Percentiles rank a stretch among this genome's conserved stretches.
Evolutionary conservation across 2,888 invertebrate species (phyloP).

Genomic region (Alloplasta piceator): DNA sequence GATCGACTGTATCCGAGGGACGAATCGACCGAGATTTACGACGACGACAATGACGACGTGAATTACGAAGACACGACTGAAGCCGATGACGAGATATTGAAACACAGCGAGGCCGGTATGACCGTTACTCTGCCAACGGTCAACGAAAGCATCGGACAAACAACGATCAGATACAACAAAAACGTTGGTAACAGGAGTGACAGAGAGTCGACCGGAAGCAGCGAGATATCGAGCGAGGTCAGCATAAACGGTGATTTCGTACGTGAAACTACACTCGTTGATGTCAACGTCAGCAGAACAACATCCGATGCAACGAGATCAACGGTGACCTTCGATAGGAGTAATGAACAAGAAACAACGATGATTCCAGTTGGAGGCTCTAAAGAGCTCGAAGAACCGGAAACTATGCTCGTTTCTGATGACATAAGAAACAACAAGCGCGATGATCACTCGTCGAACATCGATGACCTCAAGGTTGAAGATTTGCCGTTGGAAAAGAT

Average conservation of each 20-base stretch:
- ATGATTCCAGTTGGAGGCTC: slow-evolving; percentile 19
- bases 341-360: slow-evolving; percentile 6
- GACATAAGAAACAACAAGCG: slow-evolving; percentile 30
- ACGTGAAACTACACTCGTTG: slow-evolving; percentile 75
- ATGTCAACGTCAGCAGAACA: slow-evolving; percentile 69
- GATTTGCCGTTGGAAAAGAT: not conserved
- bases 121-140: slow-evolving; percentile 65
- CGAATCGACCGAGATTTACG: slow-evolving; percentile 31
- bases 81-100: slow-evolving; percentile 76
- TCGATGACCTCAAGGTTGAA: not conserved
- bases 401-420: slow-evolving; percentile 9
- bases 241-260: slow-evolving; percentile 76
- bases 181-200: slow-evolving; percentile 27
- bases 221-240: slow-evolving; percentile 76
- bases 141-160: slow-evolving; percentile 3
- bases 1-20: not conserved
- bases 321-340: slow-evolving; percentile 9
- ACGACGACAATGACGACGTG: slow-evolving; percentile 42
- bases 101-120: slow-evolving; percentile 78
- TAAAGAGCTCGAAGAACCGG: slow-evolving; percentile 60
- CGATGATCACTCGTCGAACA: slow-evolving; percentile 30
- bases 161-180: slow-evolving; percentile 16
- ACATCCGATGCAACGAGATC: slow-evolving; percentile 6
- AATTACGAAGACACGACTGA: slow-evolving; percentile 76
- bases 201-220: slow-evolving; percentile 64